Evolutionary conservation across 2,113 vertebrate species (phyloP), one percentile per base, ranked within the genome.

Genomic region (Corythornis madagascariensis): DNA sequence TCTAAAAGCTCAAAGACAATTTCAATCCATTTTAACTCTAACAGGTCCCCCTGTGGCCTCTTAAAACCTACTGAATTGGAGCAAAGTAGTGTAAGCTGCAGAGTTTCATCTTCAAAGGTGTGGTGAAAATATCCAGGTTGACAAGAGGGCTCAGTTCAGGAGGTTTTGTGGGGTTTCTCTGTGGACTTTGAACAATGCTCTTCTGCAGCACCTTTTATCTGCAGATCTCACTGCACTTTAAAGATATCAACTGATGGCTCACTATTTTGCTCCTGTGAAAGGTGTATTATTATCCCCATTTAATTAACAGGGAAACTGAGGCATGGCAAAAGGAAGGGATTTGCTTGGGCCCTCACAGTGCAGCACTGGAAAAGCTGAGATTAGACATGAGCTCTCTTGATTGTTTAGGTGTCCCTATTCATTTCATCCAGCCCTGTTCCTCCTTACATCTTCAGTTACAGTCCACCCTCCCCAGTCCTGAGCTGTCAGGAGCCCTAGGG

Each of bases 61-160:
- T 96, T 98, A 97, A 97, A 98, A 95, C 93, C 95, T 94, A 96
- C 89, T 91, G 96, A 97, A 95, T 97, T 96, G 96, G 90, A 97
- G 96, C 91, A 96, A 97, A 97, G 94, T 89, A 83, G 85, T 57
- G 45, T 88, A 94, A 89, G 85, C 67, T 7, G 91, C 83, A 77
- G 92, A 96, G 92, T 84, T 96, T 96, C 93, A 93, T 97, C 97
- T 97, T 97, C 97, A 97, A 97, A 97, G 93, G 94, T 92, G 79
- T 91, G 86, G 70, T 79, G 96, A 95, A 97, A 97, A 96, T 91
- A 96, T 73, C 95, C 94, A 91, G 80, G 91, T 88, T 97, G 97
- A 94, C 96, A 97, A 96, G 97, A 93, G 86, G 90, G 92, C 66
- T 97, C 92, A 92, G 92, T 96, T 96, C 93, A 94, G 92, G 78